phyloP scores from a whole-genome alignment of 2,888 invertebrate genomes.

The Drosophila sordidapex region DNA sequence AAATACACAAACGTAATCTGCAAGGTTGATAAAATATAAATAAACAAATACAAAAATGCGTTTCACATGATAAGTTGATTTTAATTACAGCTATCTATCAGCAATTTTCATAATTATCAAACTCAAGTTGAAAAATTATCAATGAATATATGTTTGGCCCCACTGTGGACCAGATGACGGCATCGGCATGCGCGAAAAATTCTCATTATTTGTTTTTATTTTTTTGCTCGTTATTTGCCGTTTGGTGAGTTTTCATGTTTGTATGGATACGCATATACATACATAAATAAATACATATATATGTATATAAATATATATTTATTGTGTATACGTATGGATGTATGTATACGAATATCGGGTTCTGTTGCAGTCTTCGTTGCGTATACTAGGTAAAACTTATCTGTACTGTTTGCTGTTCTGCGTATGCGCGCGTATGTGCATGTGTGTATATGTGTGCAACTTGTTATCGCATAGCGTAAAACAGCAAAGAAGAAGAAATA shows the following conservation, averaged over 20 bases:
- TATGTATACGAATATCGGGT: slow-evolving; percentile 22
- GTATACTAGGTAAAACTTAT: slow-evolving; percentile 69
- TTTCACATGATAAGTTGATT: slow-evolving; percentile 7
- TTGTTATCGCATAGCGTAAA: slow-evolving; percentile 80
- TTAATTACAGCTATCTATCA: slow-evolving; percentile 31
- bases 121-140: slow-evolving; percentile 26
- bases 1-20: slow-evolving; percentile 8
- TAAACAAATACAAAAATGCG: slow-evolving; percentile 1
- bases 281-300: not conserved
- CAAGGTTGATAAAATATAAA: not conserved
- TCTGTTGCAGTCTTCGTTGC: slow-evolving; percentile 48
- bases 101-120: slow-evolving; percentile 6
- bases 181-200: slow-evolving; percentile 71
- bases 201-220: slow-evolving; percentile 39
- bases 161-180: slow-evolving; percentile 73
- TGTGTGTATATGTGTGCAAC: slow-evolving; percentile 62
- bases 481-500: slow-evolving; percentile 59
- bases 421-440: slow-evolving; percentile 44
- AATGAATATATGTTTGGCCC: slow-evolving; percentile 42
- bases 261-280: slow-evolving; percentile 4
- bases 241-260: slow-evolving; percentile 40
- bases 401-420: slow-evolving; percentile 60
- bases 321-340: slow-evolving; percentile 6
- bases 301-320: slow-evolving; percentile 11
- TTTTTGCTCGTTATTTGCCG: slow-evolving; percentile 16